Evolutionary conservation across 2,113 vertebrate genomes (phyloP), one percentile per base, ranked within the genome.

Genomic region (Gavialis gangeticus): DNA sequence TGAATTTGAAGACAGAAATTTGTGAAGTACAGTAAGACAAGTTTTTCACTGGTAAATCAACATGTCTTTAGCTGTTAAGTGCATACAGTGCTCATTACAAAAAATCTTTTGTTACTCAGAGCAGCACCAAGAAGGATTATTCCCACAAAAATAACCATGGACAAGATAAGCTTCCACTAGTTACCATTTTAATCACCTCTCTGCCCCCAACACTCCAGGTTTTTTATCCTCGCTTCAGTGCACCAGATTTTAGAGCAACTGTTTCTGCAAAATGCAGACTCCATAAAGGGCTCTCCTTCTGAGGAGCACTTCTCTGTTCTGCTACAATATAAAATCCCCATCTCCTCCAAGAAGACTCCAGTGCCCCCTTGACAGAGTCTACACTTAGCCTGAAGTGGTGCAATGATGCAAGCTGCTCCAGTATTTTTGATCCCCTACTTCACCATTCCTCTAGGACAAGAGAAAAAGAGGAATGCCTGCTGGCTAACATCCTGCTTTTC

Each of bases 361-460:
- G 62, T 55, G 57, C 69, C 4, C 5, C 58, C 81, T 78, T 75
- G 82, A 0, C 57, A 57, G 34, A 80, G 34, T 58, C 62, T 58
- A 46, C 87, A 12, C 1, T 18, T 63, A 25, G 46, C 76, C 88
- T 58, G 25, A 71, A 0, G 0, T 28, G 56, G 78, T 62, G 30
- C 81, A 88, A 63, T 12, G 86, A 80, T 84, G 75, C 57, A 54
- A 90, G 75, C 22, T 71, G 64, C 71, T 91, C 24, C 87, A 79
- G 79, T 75, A 90, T 87, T 91, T 95, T 78, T 94, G 83, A 75
- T 92, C 58, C 87, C 84, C 91, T 93, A 79, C 56, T 89, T 93
- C 91, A 89, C 71, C 19, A 1, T 3, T 92, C 59, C 84, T 78
- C 57, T 27, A 59, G 71, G 82, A 56, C 0, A 2, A 84, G 66